Percentiles rank a stretch among this genome's conserved stretches.
These are phyloP conservation scores for Pseudorhiza aurosa DNA, from an alignment of 30 jellyfish, hydroid and myxozoan genomes.

Conservation along the genomic window DNA sequence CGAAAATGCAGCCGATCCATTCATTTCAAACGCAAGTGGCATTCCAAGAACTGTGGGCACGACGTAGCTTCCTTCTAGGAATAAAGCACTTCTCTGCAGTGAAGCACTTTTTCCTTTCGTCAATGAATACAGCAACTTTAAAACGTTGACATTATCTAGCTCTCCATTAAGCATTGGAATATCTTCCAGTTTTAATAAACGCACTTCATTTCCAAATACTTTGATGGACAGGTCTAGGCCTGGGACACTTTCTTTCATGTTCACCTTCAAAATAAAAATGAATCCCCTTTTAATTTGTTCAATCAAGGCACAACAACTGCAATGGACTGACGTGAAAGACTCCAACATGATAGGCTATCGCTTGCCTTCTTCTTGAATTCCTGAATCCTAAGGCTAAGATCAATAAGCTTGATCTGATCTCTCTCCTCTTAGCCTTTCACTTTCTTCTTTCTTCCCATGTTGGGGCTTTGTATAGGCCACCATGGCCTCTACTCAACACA, in stretches of 20 bases:
- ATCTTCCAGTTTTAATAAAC: constrained; percentile 73
- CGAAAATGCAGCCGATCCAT: constrained; percentile 87
- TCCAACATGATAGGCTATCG: not conserved
- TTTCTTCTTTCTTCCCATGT: too few species aligned
- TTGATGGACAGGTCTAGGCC: constrained; percentile 61
- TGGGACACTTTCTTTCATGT: constrained; percentile 83
- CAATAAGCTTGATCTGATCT: too few species aligned
- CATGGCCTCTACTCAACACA: too few species aligned
- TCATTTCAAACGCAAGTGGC: constrained; percentile 81
- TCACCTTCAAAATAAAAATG: constrained; percentile 56
- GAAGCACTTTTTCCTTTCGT: constrained; percentile 80
- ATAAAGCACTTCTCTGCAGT: constrained; percentile 61
- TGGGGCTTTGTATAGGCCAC: too few species aligned
- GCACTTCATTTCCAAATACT: constrained; percentile 88
- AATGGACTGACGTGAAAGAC: not conserved
- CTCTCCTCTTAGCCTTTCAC: too few species aligned
- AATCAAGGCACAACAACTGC: not conserved
- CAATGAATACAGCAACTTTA: constrained; percentile 69
- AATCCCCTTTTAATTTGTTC: not conserved
- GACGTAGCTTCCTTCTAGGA: constrained; percentile 77
- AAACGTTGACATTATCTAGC: constrained; percentile 63
- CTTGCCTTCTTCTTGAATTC: too few species aligned
- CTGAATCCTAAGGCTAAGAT: too few species aligned
- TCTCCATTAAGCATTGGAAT: constrained; percentile 80
- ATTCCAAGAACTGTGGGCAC: constrained; percentile 91